Base-by-base conservation (phyloP, 2,888 invertebrate species). In the Xestia rhomboidea region DNA sequence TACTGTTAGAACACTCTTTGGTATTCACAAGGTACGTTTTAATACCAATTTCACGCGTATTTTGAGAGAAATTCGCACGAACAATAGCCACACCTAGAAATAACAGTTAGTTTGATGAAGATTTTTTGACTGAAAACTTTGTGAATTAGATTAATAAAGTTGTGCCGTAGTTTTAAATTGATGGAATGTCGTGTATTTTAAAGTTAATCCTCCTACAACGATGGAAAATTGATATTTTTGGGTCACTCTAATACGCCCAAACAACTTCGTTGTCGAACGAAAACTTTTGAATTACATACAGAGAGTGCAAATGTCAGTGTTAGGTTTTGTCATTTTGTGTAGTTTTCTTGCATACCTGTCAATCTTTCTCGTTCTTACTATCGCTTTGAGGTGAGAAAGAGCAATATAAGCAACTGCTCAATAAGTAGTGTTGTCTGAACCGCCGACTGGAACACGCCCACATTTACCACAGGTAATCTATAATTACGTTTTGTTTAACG, bases 31-130 rank as follows among this genome's bases (percentile, higher is more conserved):
- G 30, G 6, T 6, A n/a, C 15, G 18, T 0, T 64, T 74, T 44
- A 18, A 0, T 27, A 41, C 15, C 6, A 6, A 68, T 68, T 67
- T 57, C 49, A 69, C 51, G 11, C 49, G 57, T 57, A 57, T 69
- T 68, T 49, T 38, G 21, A 34, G 2, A 67, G 24, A 68, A 67
- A 63, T 76, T 70, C 30, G 18, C 63, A 2, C 4, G 18, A 72
- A 41, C 66, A 72, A 46, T 24, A 80, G 88, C 90, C 90, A 90
- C 90, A 88, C 90, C 92, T 90, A 84, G 13, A 84, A 81, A 77
- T 68, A 71, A 84, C 83, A 73, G 85, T 86, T 85, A 68, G 24
- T 80, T 77, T 24, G 66, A 82, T 66, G 44, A 38, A 2, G 34
- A 34, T 76, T 76, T 85, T 71, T 0, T 76, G 72, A 81, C 63